Evolutionary conservation across 35 echinoderm and acorn worm species (phyloP), one percentile per base, ranked within the genome.

Genomic region (Holothuria glaberrima): DNA sequence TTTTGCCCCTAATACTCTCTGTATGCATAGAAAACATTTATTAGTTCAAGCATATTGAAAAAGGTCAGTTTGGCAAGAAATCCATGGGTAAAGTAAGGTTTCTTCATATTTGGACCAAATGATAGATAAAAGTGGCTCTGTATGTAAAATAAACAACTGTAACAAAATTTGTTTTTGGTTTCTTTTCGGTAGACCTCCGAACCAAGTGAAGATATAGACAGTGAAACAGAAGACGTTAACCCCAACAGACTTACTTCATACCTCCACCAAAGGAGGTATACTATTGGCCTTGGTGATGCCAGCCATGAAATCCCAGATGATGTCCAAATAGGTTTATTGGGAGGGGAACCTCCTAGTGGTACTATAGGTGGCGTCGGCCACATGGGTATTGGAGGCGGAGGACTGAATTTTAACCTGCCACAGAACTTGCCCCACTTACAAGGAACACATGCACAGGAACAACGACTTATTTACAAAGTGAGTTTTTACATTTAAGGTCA

Each of bases 401-500:
- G 89, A 75, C 30, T 57, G 5, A 94, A 94, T 59, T 44, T 82
- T 32, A 92, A 92, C 56, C 57, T 97, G 91, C 91, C 94, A 54
- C 93, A 94, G 72, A 90, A 98, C 90, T 94, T 98, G 91, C 94
- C 91, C 25, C 88, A 24, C 14, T 90, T 32, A 70, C 68, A 16
- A 68, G 76, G 27, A 63, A 56, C 58, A 25, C 78, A 30, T 71
- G 86, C 46, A 80, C 89, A 71, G 27, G 93, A 94, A 63, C 91
- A 90, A 36, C 94, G 75, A 38, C 68, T 96, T 24, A 93, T 71
- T 16, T 93, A 96, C 72, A 96, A 96, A 91, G 94, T 96, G 87
- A 86, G 31, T 5, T 33, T 69, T 75, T 41, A 46, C 25, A 16
- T 69, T 69, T 14, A 27, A 5, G 2, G 36, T 41, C 36, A 41